A percentile compares a stretch with the other conserved stretches of the same genome.
Conservation (phyloP, 2,888 invertebrate genomes). For the Volucella inanis region DNA sequence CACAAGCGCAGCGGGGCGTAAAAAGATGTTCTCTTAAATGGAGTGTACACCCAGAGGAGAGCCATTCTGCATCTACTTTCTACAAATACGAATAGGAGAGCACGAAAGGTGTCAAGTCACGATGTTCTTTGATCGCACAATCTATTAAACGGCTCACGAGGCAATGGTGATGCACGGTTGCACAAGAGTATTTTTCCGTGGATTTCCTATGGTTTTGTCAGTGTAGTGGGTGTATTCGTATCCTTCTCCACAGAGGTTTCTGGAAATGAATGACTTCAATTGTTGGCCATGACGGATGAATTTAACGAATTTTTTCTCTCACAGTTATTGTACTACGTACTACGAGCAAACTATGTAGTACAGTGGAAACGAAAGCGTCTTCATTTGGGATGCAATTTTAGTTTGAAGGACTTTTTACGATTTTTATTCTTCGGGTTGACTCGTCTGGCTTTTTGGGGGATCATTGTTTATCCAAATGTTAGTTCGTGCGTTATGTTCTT, state of each 20-base stretch:
- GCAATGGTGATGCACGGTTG: conserved; percentile 65
- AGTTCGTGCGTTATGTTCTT: conserved; percentile 14
- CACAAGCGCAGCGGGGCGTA: conserved; percentile 29
- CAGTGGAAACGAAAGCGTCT: not conserved
- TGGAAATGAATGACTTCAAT: conserved; percentile 69
- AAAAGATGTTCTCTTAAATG: conserved; percentile 68
- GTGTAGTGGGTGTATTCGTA: conserved; percentile 17
- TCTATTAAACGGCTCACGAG: conserved; percentile 73
- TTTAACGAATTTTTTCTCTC: conserved; percentile 70
- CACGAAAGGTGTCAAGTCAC: conserved; percentile 74
- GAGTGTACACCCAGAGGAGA: conserved; percentile 49
- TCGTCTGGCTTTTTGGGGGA: conserved; percentile 37
- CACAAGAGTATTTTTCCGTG: conserved; percentile 53
- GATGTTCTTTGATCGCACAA: conserved; percentile 74
- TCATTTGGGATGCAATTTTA: conserved; percentile 30
- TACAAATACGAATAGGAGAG: no score
- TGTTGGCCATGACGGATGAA: conserved; percentile 74
- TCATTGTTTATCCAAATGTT: conserved; percentile 64
- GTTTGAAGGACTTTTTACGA: not conserved
- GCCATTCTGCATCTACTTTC: conserved; percentile 29
- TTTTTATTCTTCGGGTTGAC: not conserved
- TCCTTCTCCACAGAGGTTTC: conserved; percentile 16
- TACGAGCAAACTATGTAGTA: no score
- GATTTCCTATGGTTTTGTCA: conserved; percentile 31
- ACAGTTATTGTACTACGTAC: no score